Conservation (phyloP, 2,888 invertebrate genomes). For the Drosophila ezoana region DNA sequence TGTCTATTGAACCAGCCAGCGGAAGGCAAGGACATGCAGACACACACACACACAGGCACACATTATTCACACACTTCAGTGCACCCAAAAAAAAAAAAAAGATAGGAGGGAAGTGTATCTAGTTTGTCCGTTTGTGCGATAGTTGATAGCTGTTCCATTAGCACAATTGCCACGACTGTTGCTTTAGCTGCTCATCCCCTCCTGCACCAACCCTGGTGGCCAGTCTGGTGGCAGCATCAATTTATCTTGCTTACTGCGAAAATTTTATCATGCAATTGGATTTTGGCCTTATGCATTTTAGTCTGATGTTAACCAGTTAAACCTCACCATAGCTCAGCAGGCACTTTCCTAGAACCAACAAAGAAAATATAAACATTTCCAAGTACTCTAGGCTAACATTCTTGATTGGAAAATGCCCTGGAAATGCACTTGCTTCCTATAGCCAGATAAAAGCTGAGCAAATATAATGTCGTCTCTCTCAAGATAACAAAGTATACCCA, state of each 20-base stretch:
- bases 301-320: constrained; percentile 15
- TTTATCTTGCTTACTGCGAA: constrained; percentile 55
- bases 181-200: constrained; percentile 17
- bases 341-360: not conserved
- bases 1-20: constrained; percentile 26
- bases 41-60: constrained; percentile 50
- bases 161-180: constrained; percentile 68
- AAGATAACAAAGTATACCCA: no score
- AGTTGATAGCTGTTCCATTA: constrained; percentile 69
- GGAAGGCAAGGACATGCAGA: constrained; percentile 29
- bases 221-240: constrained; percentile 40
- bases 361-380: no score
- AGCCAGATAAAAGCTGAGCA: no score
- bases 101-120: constrained; percentile 21
- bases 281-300: constrained; percentile 51
- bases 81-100: constrained; percentile 43
- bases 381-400: no score
- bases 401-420: no score
- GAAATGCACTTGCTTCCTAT: no score
- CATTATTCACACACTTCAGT: constrained; percentile 67
- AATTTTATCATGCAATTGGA: constrained; percentile 63
- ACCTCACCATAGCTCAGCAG: not conserved
- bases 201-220: not conserved
- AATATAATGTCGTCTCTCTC: no score
- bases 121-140: constrained; percentile 17